A percentile compares a stretch with the other conserved stretches of the same genome.
These are phyloP conservation scores for Arctia plantaginis DNA, from an alignment of 2,888 invertebrate species.

Conservation along the genomic window DNA sequence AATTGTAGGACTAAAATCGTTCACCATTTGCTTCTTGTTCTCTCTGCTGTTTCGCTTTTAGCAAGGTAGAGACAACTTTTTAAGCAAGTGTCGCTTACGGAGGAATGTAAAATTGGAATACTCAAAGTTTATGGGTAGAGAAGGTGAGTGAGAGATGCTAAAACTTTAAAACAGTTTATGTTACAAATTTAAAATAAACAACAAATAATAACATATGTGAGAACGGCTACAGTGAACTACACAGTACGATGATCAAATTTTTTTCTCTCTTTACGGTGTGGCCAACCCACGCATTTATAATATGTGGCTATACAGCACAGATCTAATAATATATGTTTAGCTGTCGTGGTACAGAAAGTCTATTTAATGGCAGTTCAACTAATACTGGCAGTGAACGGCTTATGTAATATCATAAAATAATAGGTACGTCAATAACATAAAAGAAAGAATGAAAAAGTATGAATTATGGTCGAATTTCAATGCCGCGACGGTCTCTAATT, in stretches of 20 bases:
- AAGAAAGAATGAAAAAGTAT: neutral
- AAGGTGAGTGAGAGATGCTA: neutral
- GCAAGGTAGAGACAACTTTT: neutral
- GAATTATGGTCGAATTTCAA: neutral
- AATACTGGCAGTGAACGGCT: neutral
- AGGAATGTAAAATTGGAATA: neutral
- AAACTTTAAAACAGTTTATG: neutral
- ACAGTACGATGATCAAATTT: no score
- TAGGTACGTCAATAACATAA: neutral
- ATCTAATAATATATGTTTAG: neutral
- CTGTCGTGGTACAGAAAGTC: neutral
- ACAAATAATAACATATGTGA: neutral
- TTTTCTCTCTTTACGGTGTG: no score
- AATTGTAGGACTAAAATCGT: neutral
- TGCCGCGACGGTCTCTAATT: neutral
- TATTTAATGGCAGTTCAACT: neutral
- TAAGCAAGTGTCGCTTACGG: neutral
- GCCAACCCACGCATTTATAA: no score
- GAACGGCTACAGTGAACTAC: neutral
- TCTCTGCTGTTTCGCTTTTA: neutral
- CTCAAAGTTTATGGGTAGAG: neutral
- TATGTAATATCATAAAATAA: neutral
- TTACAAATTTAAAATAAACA: neutral
- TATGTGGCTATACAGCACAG: no score
- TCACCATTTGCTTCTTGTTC: neutral